Conservation (phyloP, 1,140 invertebrate species). For the Cheumatopsyche charites region DNA sequence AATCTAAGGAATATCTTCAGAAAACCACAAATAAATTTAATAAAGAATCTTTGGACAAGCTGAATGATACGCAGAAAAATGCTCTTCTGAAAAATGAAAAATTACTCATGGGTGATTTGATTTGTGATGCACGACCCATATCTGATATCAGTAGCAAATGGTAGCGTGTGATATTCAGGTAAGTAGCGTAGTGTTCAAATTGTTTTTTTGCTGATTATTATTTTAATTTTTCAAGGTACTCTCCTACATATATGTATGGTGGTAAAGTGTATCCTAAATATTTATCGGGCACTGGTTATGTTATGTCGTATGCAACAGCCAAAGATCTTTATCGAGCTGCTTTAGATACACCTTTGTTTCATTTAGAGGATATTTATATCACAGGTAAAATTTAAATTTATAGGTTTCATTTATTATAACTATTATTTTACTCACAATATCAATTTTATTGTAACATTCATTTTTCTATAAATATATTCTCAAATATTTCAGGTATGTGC, state of each 20-base stretch:
- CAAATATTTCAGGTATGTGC: slow-evolving; percentile 56
- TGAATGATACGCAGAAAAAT: background rate
- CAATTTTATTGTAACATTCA: slow-evolving; percentile 14
- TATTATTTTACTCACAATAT: background rate
- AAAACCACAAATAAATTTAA: slow-evolving; percentile 3
- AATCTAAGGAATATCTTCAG: slow-evolving; percentile 51
- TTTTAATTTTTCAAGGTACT: slow-evolving; percentile 64
- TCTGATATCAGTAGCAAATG: slow-evolving; percentile 77
- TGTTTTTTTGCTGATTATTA: slow-evolving; percentile 12
- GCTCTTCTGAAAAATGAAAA: slow-evolving; percentile 49
- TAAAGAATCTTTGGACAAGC: background rate
- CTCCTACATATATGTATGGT: slow-evolving; percentile 80
- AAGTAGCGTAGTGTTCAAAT: background rate
- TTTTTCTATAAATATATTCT: too few species aligned
- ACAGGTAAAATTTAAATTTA: slow-evolving; percentile 65
- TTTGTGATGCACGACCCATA: slow-evolving; percentile 76
- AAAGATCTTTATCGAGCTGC: slow-evolving; percentile 72
- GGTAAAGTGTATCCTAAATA: slow-evolving; percentile 79
- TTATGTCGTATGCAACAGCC: slow-evolving; percentile 75
- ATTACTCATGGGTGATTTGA: slow-evolving; percentile 73
- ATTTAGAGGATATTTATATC: slow-evolving; percentile 86
- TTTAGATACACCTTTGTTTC: slow-evolving; percentile 71
- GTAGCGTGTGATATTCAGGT: slow-evolving; percentile 57
- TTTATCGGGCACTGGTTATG: slow-evolving; percentile 83
- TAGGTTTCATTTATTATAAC: background rate